Base-by-base conservation (phyloP, 2,113 vertebrate genomes). In the Hucho hucho region DNA sequence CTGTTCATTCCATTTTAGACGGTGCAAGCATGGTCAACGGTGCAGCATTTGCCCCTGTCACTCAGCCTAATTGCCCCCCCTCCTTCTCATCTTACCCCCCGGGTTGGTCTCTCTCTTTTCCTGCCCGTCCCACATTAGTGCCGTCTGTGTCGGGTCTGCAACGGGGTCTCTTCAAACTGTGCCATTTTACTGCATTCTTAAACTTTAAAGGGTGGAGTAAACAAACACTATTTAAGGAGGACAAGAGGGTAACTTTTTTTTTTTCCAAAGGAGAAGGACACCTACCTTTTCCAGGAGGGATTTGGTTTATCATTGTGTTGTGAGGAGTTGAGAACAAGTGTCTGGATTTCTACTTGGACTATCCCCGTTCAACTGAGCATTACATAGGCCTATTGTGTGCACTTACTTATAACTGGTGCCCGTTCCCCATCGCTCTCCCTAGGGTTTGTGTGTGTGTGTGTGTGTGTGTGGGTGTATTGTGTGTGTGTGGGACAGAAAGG, bases 1-100 rank as follows among this genome's bases (percentile, higher is more conserved):
- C 63, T 56, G 70, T 79, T 78, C 66, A 83, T 79, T 84, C 87
- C 86, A 82, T 88, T 91, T 90, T 89, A 86, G 87, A 90, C 84
- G 76, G 84, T 77, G 75, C 81, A 80, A 84, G 79, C 85, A 87
- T 76, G 77, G 87, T 85, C 77, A 83, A n/a, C 49, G 16, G 16
- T 18, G 49, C 77, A 89, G 74, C 93, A 94, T 86, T 83, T 94
- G 93, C 83, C 87, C 88, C 91, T 93, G 92, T 93, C 93, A 92
- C 77, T 94, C 93, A 93, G 49, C 69, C 69, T 58, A 64, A 77
- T 81, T 84, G 76, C 84, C 85, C 79, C 78, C 84, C 90, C 87
- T 85, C 84, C 89, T 81, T 91, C 91, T 93, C 89, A 85, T 88
- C 90, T 92, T 92, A 91, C 89, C 73, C 90, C 89, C 78, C 87